phyloP scores from a whole-genome alignment of 2,113 vertebrate species.

The Aegithalos caudatus region DNA sequence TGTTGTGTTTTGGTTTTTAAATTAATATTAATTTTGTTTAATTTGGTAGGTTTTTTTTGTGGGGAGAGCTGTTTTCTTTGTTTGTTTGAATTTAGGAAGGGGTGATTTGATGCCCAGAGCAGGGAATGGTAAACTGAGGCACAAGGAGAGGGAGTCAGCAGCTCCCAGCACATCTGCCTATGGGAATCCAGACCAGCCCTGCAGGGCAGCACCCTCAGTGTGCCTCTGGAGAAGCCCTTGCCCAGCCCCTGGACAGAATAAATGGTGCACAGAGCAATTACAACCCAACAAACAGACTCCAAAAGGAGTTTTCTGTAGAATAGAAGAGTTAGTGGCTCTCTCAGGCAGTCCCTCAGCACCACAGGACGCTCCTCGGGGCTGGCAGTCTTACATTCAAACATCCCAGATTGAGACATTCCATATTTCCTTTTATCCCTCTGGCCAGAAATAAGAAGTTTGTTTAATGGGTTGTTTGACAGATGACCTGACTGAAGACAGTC shows the following conservation, averaged over 20 bases:
- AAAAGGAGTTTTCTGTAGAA: background rate
- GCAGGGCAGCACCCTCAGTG: background rate
- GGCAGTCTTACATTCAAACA: background rate
- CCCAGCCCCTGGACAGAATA: background rate
- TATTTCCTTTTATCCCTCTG: background rate
- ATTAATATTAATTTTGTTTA: background rate
- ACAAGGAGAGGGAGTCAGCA: fast-evolving
- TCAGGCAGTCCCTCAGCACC: background rate
- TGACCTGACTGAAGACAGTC: background rate
- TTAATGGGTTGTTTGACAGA: background rate
- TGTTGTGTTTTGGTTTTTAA: fast-evolving
- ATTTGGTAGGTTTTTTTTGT: background rate
- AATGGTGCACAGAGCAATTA: background rate
- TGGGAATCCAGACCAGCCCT: fast-evolving
- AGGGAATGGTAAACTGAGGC: no score
- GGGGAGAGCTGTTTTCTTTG: background rate
- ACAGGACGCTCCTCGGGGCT: fast-evolving
- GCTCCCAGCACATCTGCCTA: background rate
- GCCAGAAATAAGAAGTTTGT: background rate
- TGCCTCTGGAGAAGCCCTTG: background rate
- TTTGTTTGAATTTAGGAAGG: background rate
- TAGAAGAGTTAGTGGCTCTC: background rate
- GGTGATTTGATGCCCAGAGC: background rate
- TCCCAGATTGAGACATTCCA: background rate
- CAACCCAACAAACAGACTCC: background rate